phyloP scores from a whole-genome alignment of 2,113 vertebrate species.

The Paralichthys olivaceus region DNA sequence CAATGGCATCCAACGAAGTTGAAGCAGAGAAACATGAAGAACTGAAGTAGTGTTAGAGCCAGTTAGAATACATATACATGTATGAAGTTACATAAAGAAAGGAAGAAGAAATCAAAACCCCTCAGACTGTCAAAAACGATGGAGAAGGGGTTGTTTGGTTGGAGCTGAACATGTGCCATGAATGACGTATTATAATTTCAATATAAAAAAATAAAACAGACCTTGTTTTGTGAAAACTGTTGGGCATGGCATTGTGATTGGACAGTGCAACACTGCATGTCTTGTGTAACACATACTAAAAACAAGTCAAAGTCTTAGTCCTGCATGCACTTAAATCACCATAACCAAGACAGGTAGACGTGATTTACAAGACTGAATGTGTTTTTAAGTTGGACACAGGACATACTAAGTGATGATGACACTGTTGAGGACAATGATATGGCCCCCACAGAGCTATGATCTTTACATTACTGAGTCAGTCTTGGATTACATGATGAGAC shows the following conservation, averaged over 20 bases:
- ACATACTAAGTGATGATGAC: neutral
- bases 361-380: neutral
- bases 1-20: neutral
- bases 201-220: neutral
- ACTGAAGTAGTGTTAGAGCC: neutral
- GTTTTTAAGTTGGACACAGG: neutral
- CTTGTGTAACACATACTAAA: neutral
- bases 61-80: neutral
- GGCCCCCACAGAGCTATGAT: neutral
- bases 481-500: neutral
- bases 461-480: neutral
- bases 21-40: neutral
- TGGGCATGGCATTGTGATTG: neutral
- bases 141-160: neutral
- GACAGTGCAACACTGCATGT: neutral
- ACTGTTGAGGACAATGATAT: too few relatives aligned
- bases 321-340: neutral
- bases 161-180: neutral
- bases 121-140: too few relatives aligned
- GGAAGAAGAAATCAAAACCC: too few relatives aligned
- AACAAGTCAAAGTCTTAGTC: neutral
- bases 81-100: neutral
- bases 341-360: neutral
- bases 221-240: neutral
- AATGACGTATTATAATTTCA: neutral